Percentiles rank a stretch among this genome's conserved stretches.
Evolutionary conservation across 2,888 invertebrate genomes (phyloP).

Genomic region (Luperina nickerlii): DNA sequence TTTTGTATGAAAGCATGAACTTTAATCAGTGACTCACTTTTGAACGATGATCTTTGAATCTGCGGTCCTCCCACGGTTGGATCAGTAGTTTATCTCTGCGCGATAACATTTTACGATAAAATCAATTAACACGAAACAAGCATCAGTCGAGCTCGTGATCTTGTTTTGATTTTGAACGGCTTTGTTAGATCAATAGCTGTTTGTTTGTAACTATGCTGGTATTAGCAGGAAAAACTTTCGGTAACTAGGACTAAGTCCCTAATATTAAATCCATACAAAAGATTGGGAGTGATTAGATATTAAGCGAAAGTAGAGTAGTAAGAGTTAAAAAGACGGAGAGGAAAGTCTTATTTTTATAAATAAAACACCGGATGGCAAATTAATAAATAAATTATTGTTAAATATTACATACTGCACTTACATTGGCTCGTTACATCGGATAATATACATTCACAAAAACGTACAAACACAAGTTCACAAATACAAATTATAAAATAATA

Average conservation of each 20-base stretch:
- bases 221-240: not conserved
- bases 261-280: slow-evolving; percentile 9
- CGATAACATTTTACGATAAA: slow-evolving; percentile 89
- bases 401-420: slow-evolving; percentile 90
- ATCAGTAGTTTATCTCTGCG: slow-evolving; percentile 92
- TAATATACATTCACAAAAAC: slow-evolving; percentile 85
- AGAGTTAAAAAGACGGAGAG: not conserved
- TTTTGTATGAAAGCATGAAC: slow-evolving; percentile 35
- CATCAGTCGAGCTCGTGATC: slow-evolving; percentile 49
- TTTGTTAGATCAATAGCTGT: slow-evolving; percentile 51
- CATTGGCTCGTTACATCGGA: slow-evolving; percentile 87
- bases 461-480: slow-evolving; percentile 85
- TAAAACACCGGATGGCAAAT: slow-evolving; percentile 84
- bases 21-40: slow-evolving; percentile 87
- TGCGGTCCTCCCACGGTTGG: slow-evolving; percentile 93
- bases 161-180: slow-evolving; percentile 46
- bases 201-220: slow-evolving; percentile 40
- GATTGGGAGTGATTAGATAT: not conserved
- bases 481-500: slow-evolving; percentile 82
- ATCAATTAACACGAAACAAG: slow-evolving; percentile 44
- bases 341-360: slow-evolving; percentile 41
- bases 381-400: slow-evolving; percentile 91
- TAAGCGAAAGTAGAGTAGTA: not conserved
- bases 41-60: slow-evolving; percentile 92
- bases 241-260: slow-evolving; percentile 21